A percentile compares a stretch with the other conserved stretches of the same genome.
phyloP scores from a whole-genome alignment of 2,113 vertebrate genomes.

The Pachypanchax playfairii region DNA sequence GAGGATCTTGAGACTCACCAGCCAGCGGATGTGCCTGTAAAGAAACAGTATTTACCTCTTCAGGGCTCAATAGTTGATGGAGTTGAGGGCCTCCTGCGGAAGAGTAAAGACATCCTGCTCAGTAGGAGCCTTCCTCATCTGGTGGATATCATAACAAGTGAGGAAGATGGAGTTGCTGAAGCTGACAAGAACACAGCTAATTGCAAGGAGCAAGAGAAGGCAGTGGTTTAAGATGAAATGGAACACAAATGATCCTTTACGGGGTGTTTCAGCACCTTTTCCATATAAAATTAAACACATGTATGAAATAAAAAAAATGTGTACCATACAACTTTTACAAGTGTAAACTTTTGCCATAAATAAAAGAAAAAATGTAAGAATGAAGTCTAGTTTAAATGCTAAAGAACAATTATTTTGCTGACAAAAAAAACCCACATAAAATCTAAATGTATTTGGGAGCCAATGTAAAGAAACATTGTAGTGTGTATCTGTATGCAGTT shows the following conservation, averaged over 20 bases:
- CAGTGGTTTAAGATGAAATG: slow-evolving; percentile 22
- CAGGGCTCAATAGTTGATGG: slow-evolving; percentile 32
- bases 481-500: too few relatives aligned
- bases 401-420: too few relatives aligned
- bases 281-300: neutral
- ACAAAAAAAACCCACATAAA: too few relatives aligned
- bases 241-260: slow-evolving; percentile 11
- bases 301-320: neutral
- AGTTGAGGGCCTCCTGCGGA: slow-evolving; percentile 20
- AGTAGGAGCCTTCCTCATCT: slow-evolving; percentile 56
- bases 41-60: slow-evolving; percentile 27
- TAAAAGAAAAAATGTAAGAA: neutral
- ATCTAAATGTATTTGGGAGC: too few relatives aligned
- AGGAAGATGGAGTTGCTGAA: slow-evolving; percentile 24
- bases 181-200: neutral
- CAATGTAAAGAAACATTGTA: too few relatives aligned
- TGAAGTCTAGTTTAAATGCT: too few relatives aligned
- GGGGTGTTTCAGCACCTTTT: accelerated
- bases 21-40: slow-evolving; percentile 16
- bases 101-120: slow-evolving; percentile 32
- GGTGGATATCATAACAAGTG: slow-evolving; percentile 6
- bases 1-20: slow-evolving; percentile 68
- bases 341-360: neutral
- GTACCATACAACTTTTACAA: neutral
- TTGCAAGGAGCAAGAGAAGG: slow-evolving; percentile 19